phyloP scores from a whole-genome alignment of 2,113 vertebrate species.

The Cricetomys ansorgei region DNA sequence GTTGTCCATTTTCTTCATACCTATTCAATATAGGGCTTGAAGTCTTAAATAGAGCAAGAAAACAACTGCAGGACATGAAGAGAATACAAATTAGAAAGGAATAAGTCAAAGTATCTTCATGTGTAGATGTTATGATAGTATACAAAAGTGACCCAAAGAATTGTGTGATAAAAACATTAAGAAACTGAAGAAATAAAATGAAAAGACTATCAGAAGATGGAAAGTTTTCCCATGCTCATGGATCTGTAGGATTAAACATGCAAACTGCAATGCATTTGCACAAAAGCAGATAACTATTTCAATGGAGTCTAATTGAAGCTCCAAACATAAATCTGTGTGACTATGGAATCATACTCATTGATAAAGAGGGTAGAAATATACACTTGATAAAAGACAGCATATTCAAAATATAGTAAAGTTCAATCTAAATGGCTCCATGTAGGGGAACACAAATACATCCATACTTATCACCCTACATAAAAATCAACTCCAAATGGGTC shows the following conservation, averaged over 20 bases:
- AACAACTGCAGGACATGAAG: neutral
- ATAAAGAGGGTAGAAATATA: neutral
- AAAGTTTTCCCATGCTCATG: neutral
- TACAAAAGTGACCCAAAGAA: neutral
- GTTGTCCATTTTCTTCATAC: neutral
- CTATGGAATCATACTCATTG: neutral
- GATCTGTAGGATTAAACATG: neutral
- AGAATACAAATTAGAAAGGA: neutral
- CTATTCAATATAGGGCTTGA: neutral
- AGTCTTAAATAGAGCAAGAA: neutral
- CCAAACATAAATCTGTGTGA: neutral
- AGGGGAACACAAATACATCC: neutral
- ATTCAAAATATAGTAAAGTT: neutral
- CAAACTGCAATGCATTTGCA: neutral
- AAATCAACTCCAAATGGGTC: neutral
- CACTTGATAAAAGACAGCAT: neutral
- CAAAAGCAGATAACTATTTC: neutral
- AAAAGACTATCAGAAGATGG: neutral
- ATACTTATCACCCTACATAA: neutral
- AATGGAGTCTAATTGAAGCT: neutral
- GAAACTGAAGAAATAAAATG: neutral
- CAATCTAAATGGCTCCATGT: neutral
- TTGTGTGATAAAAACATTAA: neutral
- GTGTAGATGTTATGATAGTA: neutral
- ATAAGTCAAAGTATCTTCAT: neutral